Base-by-base conservation (phyloP, 2,888 invertebrate species). In the Drosophila pseudotalamancana region DNA sequence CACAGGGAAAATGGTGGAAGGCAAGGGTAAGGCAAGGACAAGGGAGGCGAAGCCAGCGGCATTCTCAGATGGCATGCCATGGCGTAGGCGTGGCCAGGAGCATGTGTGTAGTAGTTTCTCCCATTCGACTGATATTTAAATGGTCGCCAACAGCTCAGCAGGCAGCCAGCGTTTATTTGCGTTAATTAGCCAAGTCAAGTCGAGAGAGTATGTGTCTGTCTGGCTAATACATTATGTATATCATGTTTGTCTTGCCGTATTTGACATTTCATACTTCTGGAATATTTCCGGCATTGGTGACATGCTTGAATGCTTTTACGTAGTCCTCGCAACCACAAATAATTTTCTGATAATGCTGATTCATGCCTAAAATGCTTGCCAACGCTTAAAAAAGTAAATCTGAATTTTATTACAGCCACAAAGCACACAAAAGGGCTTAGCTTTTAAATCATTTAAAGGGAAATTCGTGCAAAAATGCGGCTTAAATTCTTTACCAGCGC, bases 151-250 rank as follows among this genome's bases (percentile, higher is more conserved):
- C 14, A 39, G 18, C 64, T 42, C 72, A 42, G 46, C 64, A 39
- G 64, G 76, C 19, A 39, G 57, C 42, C 45, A 63, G 27, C 45
- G 55, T 55, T 60, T 54, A 67, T 45, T 43, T 56, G 48, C 35
- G 42, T 64, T 79, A 82, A 82, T 82, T 82, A 84, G 64, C 54
- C 57, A 51, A 37, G 32, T 46, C 16, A 46, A 43, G 11, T 27
- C 45, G 45, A 35, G 27, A 16, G 18, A 6, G n/a, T 29, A n/a
- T 61, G 42, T 48, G 11, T 16, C 19, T 29, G 27, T 12, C 42
- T 19, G 37, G 14, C 11, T n/a, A n/a, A 25, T 29, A 12, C 27
- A 31, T 54, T 25, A 39, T 51, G 9, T 34, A 21, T 35, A 3
- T 14, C 16, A 18, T 11, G 5, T 16, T n/a, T 23, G 9, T 6